These are phyloP conservation scores for Pavo muticus DNA, from an alignment of 2,113 vertebrate genomes.

Conservation along the genomic window DNA sequence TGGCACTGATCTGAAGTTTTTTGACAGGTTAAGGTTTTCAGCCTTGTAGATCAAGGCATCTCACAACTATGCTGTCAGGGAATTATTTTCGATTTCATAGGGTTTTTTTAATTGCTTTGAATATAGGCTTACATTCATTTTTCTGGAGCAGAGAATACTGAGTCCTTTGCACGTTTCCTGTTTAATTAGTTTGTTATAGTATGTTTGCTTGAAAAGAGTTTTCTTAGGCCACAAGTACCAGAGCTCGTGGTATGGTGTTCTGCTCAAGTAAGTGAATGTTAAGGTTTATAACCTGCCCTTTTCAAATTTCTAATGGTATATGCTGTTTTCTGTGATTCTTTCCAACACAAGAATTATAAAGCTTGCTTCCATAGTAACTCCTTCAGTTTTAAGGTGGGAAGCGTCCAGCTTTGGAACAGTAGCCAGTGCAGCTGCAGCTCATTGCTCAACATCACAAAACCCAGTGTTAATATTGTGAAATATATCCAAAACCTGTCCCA, in stretches of 20 bases:
- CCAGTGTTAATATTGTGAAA: not conserved
- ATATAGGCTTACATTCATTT: not conserved
- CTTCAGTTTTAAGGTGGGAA: not conserved
- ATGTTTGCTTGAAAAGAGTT: not conserved
- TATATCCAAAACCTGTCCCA: accelerated
- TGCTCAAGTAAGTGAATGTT: not conserved
- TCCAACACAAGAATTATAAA: not conserved
- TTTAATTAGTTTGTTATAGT: not conserved
- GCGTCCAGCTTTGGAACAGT: not conserved
- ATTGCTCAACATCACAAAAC: not conserved
- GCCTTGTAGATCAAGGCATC: conserved; percentile 46
- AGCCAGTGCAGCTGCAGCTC: not conserved
- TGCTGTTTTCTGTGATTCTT: not conserved
- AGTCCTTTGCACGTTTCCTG: not conserved
- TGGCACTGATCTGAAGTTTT: not conserved
- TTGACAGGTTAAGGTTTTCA: conserved; percentile 22
- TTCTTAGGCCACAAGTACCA: not conserved
- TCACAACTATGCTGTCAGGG: not conserved
- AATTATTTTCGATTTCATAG: not conserved
- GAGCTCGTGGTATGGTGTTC: not conserved
- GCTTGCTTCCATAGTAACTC: conserved; percentile 18
- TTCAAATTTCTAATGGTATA: not conserved
- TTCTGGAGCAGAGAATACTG: not conserved
- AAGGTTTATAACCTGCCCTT: not conserved
- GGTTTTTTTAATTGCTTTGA: not conserved